Evolutionary conservation across 2,113 vertebrate species (phyloP).

Genomic region (Excalfactoria chinensis): DNA sequence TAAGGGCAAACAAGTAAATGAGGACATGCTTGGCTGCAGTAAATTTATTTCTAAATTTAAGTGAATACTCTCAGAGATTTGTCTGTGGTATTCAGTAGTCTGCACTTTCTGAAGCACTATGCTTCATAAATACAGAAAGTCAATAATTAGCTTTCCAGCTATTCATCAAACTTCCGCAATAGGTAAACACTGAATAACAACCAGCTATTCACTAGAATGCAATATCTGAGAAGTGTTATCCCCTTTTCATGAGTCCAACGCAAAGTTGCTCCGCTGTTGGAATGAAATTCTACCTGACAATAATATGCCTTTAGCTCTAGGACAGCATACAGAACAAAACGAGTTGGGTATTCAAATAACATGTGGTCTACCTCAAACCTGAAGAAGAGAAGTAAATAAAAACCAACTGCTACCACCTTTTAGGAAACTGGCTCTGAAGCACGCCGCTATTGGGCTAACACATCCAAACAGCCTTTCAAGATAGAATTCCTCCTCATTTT

Average conservation of each 20-base stretch:
- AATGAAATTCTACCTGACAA: constrained; percentile 7
- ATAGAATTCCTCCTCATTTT: neutral
- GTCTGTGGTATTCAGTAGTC: neutral
- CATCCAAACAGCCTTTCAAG: neutral
- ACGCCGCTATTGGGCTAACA: neutral
- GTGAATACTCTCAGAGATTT: neutral
- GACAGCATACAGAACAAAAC: neutral
- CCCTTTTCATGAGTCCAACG: constrained; percentile 55
- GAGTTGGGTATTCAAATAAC: neutral
- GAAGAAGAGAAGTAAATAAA: neutral
- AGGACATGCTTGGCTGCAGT: neutral
- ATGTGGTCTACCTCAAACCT: neutral
- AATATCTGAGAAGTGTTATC: constrained; percentile 52
- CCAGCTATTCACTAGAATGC: constrained; percentile 53
- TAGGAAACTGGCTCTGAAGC: neutral
- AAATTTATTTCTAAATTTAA: neutral
- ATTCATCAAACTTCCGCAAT: constrained; percentile 22
- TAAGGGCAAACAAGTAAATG: neutral
- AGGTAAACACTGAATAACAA: constrained; percentile 47
- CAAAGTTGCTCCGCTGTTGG: constrained; percentile 15
- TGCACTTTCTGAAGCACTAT: neutral
- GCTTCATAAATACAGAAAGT: constrained; percentile 23
- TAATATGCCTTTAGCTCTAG: neutral
- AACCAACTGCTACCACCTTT: neutral
- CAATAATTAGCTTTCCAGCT: constrained; percentile 37